These are phyloP conservation scores for Fissipunctia ypsillon DNA, from an alignment of 2,888 invertebrate genomes.

Conservation along the genomic window DNA sequence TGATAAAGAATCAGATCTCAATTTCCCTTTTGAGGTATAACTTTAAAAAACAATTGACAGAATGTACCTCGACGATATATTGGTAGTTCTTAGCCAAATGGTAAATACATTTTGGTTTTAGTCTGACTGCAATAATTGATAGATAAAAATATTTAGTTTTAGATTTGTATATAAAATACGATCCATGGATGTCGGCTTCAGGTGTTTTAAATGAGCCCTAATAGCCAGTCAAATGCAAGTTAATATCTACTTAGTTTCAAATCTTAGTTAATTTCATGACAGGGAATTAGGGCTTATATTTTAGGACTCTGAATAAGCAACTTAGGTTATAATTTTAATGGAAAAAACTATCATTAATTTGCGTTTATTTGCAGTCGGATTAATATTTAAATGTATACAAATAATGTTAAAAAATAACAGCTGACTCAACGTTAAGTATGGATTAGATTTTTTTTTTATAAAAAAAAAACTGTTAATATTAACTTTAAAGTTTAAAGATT, in stretches of 20 bases:
- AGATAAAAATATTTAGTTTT: not conserved
- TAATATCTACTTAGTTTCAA: not conserved
- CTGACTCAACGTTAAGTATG: conserved; percentile 51
- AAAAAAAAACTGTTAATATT: conserved; percentile 73
- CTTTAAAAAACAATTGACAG: not conserved
- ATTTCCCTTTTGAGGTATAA: conserved; percentile 2
- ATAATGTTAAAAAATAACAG: conserved; percentile 51
- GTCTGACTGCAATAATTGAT: conserved; percentile 18
- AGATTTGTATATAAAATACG: conserved; percentile 17
- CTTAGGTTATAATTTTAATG: not conserved
- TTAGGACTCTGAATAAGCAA: not conserved
- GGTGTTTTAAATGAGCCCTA: conserved; percentile 7
- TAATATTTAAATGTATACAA: conserved; percentile 15
- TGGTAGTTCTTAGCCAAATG: not conserved
- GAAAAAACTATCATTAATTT: conserved; percentile 4
- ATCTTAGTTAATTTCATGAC: conserved; percentile 7
- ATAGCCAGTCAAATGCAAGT: not conserved
- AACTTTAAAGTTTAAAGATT: conserved; percentile 75
- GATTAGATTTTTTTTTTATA: conserved; percentile 64
- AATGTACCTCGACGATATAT: conserved; percentile 7
- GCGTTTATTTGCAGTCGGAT: conserved; percentile 6
- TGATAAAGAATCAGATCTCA: not conserved
- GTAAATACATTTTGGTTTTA: conserved; percentile 6
- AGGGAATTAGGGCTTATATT: conserved; percentile 21
- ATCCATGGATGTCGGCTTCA: not conserved